phyloP scores from a whole-genome alignment of 2,888 invertebrate genomes.

The Agonum fuliginosum region DNA sequence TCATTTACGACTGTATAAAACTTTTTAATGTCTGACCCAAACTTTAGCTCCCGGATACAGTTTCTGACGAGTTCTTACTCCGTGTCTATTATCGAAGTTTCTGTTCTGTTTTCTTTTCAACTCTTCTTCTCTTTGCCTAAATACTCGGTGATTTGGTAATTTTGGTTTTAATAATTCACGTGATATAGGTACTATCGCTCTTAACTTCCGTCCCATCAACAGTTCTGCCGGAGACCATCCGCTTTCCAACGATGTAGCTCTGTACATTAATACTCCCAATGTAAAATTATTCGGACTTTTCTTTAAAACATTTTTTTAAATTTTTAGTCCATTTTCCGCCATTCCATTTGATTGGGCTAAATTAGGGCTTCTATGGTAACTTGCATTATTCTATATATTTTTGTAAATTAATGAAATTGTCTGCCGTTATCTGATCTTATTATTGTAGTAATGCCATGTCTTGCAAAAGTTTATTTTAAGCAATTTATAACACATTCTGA shows the following conservation, averaged over 20 bases:
- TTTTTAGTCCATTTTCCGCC: slow-evolving; percentile 63
- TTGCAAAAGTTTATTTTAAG: too few species aligned
- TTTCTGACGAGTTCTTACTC: background rate
- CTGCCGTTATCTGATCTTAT: slow-evolving; percentile 55
- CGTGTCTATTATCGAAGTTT: background rate
- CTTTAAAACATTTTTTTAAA: slow-evolving; percentile 62
- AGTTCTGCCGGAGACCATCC: slow-evolving; percentile 65
- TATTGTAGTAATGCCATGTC: slow-evolving; percentile 61
- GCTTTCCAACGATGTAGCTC: slow-evolving; percentile 63
- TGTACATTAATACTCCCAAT: slow-evolving; percentile 63
- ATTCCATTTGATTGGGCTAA: slow-evolving; percentile 63
- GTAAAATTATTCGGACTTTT: slow-evolving; percentile 63
- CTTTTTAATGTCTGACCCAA: too few species aligned
- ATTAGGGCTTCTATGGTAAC: slow-evolving; percentile 61
- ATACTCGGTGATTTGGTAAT: background rate
- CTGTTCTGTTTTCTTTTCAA: background rate
- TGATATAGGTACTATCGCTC: slow-evolving; percentile 61
- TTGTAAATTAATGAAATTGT: slow-evolving; percentile 63
- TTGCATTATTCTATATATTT: slow-evolving; percentile 61
- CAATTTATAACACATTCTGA: too few species aligned
- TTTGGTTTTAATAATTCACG: background rate
- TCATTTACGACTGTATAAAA: too few species aligned
- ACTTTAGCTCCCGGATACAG: background rate
- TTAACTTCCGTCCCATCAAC: slow-evolving; percentile 64
- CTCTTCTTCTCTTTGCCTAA: background rate